These are phyloP conservation scores for Pachyseris speciosa DNA, from an alignment of 64 coral and sea anemone species.

Conservation along the genomic window DNA sequence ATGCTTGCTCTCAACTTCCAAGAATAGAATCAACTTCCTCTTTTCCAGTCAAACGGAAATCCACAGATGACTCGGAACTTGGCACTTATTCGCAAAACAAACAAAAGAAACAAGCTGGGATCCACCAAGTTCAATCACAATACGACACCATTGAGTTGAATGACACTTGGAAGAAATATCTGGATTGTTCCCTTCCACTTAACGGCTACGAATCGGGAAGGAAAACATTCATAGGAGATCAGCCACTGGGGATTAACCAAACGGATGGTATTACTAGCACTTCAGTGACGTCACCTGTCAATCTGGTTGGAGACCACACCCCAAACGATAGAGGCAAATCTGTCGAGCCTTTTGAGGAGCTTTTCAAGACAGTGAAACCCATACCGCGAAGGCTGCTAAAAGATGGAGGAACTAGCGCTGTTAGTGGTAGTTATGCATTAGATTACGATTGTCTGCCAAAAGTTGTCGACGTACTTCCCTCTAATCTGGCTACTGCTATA, in stretches of 20 bases:
- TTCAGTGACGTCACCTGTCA: background rate
- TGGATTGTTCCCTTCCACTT: background rate
- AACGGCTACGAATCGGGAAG: background rate
- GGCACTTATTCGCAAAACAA: background rate
- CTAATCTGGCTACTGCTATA: background rate
- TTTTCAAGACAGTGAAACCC: background rate
- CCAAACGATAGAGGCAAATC: background rate
- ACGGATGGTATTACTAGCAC: background rate
- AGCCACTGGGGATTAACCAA: background rate
- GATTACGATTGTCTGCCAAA: conserved; percentile 28
- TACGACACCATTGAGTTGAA: background rate
- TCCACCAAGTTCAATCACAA: background rate
- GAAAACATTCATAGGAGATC: background rate
- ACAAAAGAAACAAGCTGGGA: background rate
- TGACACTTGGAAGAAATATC: background rate
- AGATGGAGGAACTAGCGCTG: background rate
- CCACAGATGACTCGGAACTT: background rate
- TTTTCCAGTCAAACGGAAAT: background rate
- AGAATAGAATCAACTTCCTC: background rate
- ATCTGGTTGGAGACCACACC: background rate
- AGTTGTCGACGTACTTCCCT: conserved; percentile 9
- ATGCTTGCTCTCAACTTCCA: no score
- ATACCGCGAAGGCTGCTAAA: background rate
- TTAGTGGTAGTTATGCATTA: background rate
- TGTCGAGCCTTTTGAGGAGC: background rate